Conservation (phyloP, 1,140 invertebrate genomes). For the Megalopta genalis region DNA sequence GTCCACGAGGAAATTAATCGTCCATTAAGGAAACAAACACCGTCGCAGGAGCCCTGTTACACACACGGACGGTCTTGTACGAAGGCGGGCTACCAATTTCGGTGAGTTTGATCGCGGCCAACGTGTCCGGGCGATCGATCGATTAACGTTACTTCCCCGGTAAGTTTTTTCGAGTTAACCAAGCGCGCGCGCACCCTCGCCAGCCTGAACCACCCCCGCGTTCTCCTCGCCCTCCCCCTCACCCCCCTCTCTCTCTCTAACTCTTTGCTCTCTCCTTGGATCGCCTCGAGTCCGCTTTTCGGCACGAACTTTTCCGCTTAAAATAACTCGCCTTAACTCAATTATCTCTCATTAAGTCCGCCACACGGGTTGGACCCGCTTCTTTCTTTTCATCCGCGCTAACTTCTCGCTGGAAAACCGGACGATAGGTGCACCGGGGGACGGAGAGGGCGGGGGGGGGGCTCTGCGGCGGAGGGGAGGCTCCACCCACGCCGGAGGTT, state of each 20-base stretch:
- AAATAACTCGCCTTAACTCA: conserved; percentile 65
- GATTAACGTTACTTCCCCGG: background rate
- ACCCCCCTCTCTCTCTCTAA: too few species aligned
- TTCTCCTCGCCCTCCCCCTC: too few species aligned
- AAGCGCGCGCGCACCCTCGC: too few species aligned
- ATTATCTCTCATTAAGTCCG: conserved; percentile 66
- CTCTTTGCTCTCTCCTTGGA: background rate
- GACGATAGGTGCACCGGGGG: background rate
- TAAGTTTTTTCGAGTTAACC: background rate
- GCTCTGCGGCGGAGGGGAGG: too few species aligned
- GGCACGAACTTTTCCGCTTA: conserved; percentile 63
- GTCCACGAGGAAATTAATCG: background rate
- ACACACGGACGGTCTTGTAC: background rate
- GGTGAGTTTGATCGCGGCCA: conserved; percentile 19
- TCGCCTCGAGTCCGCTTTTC: conserved; percentile 43
- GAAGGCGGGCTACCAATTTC: background rate
- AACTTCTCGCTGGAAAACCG: conserved; percentile 28
- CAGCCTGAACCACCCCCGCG: too few species aligned
- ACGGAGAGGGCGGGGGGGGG: too few species aligned
- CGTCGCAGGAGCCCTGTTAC: background rate
- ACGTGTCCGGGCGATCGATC: background rate
- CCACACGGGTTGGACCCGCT: conserved; percentile 12
- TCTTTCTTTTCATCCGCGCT: conserved; percentile 48
- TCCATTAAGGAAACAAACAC: conserved; percentile 7
- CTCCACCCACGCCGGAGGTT: background rate